phyloP scores from a whole-genome alignment of 1,140 invertebrate genomes.

The Melipona quadrifasciata region DNA sequence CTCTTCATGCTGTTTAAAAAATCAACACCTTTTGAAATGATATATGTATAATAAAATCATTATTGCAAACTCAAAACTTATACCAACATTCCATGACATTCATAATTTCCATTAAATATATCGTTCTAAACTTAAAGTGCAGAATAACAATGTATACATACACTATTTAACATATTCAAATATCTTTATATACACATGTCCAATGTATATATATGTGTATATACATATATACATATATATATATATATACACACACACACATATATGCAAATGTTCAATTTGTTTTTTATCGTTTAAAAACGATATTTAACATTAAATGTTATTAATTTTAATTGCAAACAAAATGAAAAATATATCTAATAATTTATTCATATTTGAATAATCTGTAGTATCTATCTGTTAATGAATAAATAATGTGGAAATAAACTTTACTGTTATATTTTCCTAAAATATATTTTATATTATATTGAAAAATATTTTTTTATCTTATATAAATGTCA shows the following conservation, averaged over 20 bases:
- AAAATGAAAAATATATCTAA: constrained; percentile 6
- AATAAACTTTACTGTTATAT: constrained; percentile 13
- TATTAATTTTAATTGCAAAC: constrained; percentile 7
- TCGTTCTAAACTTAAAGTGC: constrained; percentile 20
- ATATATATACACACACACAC: no score
- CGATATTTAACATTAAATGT: constrained; percentile 18
- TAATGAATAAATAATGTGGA: constrained; percentile 37
- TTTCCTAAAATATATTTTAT: constrained; percentile 44
- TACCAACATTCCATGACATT: constrained; percentile 18
- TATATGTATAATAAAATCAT: not conserved
- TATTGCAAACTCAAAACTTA: constrained; percentile 11
- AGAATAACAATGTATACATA: constrained; percentile 20
- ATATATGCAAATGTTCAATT: not conserved
- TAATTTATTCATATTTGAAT: not conserved
- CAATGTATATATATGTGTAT: not conserved
- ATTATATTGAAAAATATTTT: constrained; percentile 35
- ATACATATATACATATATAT: no score
- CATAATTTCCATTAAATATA: constrained; percentile 9
- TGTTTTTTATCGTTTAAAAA: not conserved
- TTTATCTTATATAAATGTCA: constrained; percentile 27
- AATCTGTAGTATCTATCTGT: constrained; percentile 14
- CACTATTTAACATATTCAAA: constrained; percentile 13
- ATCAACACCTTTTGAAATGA: constrained; percentile 17
- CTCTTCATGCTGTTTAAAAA: not conserved
- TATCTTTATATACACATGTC: constrained; percentile 34